Evolutionary conservation across 2,888 invertebrate genomes (phyloP).

Genomic region (Ashinkailepas kermadecensis): DNA sequence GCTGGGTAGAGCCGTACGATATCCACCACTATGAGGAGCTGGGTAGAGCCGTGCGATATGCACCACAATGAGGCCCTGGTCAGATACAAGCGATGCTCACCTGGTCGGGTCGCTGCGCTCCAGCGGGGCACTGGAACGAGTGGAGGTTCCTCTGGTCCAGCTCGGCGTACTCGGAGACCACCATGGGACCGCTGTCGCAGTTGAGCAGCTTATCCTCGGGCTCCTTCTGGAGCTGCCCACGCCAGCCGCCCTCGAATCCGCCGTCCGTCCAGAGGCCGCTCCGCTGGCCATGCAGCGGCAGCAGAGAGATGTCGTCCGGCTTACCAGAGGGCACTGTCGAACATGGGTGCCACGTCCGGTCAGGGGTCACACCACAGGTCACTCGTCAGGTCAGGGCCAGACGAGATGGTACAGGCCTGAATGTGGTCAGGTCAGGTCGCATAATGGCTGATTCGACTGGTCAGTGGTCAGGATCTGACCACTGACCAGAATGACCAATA

Average conservation of each 20-base stretch:
- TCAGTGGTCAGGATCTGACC: too few relatives aligned
- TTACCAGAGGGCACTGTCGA: neutral
- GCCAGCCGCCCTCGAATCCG: neutral
- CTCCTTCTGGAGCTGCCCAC: slow-evolving; percentile 7
- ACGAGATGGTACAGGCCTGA: too few relatives aligned
- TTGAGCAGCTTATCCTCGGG: slow-evolving; percentile 7
- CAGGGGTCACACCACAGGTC: too few relatives aligned
- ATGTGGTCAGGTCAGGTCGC: too few relatives aligned
- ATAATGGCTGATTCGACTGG: too few relatives aligned
- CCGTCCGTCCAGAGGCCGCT: neutral
- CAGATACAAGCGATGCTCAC: neutral
- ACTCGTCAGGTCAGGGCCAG: too few relatives aligned
- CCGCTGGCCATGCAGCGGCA: slow-evolving; percentile 10
- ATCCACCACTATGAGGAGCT: too few relatives aligned
- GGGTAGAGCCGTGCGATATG: too few relatives aligned
- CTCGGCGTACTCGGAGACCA: slow-evolving; percentile 14
- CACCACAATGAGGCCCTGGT: too few relatives aligned
- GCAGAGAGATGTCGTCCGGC: slow-evolving; percentile 22
- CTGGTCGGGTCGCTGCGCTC: neutral
- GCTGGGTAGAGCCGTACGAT: too few relatives aligned
- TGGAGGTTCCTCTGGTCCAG: neutral
- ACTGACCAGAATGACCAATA: too few relatives aligned
- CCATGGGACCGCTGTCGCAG: neutral
- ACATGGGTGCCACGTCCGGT: too few relatives aligned
- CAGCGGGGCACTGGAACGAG: neutral